A percentile compares a stretch with the other conserved stretches of the same genome.
Conservation (phyloP, 1,140 invertebrate species). For the Chionoecetes opilio region DNA sequence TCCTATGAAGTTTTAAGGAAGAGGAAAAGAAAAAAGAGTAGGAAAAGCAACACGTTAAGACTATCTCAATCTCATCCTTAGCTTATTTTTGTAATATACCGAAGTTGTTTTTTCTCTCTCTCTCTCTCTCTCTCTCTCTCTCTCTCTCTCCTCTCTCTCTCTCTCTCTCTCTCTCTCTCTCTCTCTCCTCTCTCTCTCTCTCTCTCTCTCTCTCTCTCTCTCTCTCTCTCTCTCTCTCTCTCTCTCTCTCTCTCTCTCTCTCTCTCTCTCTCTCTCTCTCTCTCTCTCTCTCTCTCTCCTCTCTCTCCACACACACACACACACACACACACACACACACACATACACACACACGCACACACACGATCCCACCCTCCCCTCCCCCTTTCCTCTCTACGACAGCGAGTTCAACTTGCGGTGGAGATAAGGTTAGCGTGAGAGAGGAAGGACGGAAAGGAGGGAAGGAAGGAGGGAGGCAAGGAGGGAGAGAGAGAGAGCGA, state of each 20-base stretch:
- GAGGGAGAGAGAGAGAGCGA: slow-evolving; percentile 8
- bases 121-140: neutral
- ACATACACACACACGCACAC: too few species aligned
- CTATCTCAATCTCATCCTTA: neutral
- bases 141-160: too few species aligned
- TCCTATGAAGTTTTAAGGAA: too few species aligned
- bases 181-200: neutral
- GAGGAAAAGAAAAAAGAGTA: neutral
- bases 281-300: neutral
- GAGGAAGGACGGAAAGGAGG: neutral
- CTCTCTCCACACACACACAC: too few species aligned
- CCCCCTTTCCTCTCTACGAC: neutral
- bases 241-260: neutral
- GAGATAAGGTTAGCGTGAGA: slow-evolving; percentile 27
- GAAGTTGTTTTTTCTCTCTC: too few species aligned
- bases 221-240: neutral
- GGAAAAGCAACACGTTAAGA: neutral
- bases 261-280: neutral
- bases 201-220: slow-evolving; percentile 15
- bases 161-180: slow-evolving; percentile 4
- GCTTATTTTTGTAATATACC: neutral
- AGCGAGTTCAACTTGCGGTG: neutral
- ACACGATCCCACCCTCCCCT: too few species aligned
- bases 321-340: too few species aligned
- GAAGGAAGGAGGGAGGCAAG: neutral